A percentile compares a stretch with the other conserved stretches of the same genome.
phyloP scores from a whole-genome alignment of 2,888 invertebrate species.

The Rosalia funebris region DNA sequence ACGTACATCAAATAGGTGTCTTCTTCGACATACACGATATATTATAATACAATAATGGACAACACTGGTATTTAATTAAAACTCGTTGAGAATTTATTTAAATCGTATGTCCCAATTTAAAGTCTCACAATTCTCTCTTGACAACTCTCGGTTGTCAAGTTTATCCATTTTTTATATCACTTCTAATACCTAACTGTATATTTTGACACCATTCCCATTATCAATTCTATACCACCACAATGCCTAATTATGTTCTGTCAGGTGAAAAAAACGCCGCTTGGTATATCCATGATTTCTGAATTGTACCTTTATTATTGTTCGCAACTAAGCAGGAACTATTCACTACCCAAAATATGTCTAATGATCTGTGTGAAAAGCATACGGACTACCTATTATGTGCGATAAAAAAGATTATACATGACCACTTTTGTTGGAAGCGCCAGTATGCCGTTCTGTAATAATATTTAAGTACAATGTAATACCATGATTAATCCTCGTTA shows the following conservation, averaged over 20 bases:
- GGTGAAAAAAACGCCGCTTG: neutral
- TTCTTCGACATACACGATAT: too few species aligned
- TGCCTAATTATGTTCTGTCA: neutral
- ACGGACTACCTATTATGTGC: constrained; percentile 5
- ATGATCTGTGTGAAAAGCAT: constrained; percentile 15
- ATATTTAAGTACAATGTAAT: constrained; percentile 24
- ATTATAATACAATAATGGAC: too few species aligned
- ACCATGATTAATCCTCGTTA: constrained; percentile 20
- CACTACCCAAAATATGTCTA: constrained; percentile 16
- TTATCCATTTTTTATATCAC: neutral
- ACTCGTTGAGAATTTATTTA: too few species aligned
- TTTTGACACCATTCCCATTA: neutral
- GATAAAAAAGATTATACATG: constrained; percentile 9
- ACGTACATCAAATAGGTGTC: too few species aligned
- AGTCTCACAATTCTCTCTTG: too few species aligned
- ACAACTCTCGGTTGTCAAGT: too few species aligned
- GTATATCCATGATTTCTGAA: neutral
- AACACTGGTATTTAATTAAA: too few species aligned
- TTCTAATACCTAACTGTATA: neutral
- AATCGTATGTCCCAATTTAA: too few species aligned
- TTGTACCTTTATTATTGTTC: neutral
- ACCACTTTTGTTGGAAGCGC: constrained; percentile 18
- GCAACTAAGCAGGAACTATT: constrained; percentile 7
- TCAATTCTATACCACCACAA: neutral
- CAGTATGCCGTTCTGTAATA: constrained; percentile 12